Conservation (phyloP, 2,888 invertebrate genomes). For the Cephus runcator region DNA sequence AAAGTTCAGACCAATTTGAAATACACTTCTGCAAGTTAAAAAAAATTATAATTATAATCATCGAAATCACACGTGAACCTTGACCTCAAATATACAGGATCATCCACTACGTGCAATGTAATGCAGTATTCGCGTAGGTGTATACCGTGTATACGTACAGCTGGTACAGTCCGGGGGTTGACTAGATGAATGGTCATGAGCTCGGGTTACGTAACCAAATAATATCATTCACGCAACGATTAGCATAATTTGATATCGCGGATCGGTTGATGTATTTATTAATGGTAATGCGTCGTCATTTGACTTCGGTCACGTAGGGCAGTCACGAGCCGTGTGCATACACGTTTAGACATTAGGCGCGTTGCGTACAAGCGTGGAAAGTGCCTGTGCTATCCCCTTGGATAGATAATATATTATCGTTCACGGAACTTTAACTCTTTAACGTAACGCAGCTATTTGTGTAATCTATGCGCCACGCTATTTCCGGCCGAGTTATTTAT, state of each 20-base stretch:
- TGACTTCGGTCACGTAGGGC: not conserved
- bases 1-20: not conserved
- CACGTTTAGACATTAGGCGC: not conserved
- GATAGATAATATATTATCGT: conserved; percentile 46
- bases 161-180: not conserved
- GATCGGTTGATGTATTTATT: conserved; percentile 48
- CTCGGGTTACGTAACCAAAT: conserved; percentile 43
- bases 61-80: conserved; percentile 32
- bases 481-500: conserved; percentile 47
- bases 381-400: not conserved
- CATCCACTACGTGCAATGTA: conserved; percentile 8
- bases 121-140: not conserved
- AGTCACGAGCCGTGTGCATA: not conserved
- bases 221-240: conserved; percentile 49
- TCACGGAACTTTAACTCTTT: conserved; percentile 29
- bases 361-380: not conserved
- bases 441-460: conserved; percentile 14
- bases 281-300: conserved; percentile 30
- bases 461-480: conserved; percentile 44
- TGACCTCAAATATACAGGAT: conserved; percentile 42
- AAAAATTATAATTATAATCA: not conserved
- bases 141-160: not conserved
- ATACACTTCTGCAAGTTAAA: not conserved
- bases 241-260: conserved; percentile 54
- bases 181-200: conserved; percentile 40